These are phyloP conservation scores for Reticulitermes speratus DNA, from an alignment of 1,140 invertebrate genomes.

Conservation along the genomic window DNA sequence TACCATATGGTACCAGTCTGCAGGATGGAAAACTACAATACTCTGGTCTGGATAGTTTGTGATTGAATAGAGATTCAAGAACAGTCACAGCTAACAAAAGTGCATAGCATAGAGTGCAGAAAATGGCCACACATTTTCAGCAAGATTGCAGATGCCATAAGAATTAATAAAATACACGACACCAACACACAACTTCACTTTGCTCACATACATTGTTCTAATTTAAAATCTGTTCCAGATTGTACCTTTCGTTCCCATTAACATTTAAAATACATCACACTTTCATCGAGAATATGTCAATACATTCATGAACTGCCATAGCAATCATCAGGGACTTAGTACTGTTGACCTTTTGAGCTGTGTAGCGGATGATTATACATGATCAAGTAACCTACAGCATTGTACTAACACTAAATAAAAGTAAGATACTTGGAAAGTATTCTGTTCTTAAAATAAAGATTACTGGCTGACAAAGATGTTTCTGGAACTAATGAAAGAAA, in stretches of 20 bases:
- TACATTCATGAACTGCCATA: neutral
- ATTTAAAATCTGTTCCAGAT: slow-evolving; percentile 7
- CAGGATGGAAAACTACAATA: too few relatives aligned
- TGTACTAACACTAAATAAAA: neutral
- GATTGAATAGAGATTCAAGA: too few relatives aligned
- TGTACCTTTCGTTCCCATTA: neutral
- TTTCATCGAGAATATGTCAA: neutral
- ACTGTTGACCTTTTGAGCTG: neutral
- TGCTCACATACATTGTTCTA: neutral
- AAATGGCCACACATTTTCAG: too few relatives aligned
- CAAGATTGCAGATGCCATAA: too few relatives aligned
- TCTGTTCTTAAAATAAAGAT: too few relatives aligned
- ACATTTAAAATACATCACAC: neutral
- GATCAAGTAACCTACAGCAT: neutral
- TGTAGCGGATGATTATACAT: neutral
- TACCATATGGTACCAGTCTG: too few relatives aligned
- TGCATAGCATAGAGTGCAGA: too few relatives aligned
- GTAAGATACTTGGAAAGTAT: too few relatives aligned
- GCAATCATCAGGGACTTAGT: neutral
- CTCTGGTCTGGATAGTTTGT: too few relatives aligned
- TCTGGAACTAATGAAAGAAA: too few relatives aligned
- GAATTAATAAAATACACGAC: neutral
- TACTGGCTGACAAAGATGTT: too few relatives aligned
- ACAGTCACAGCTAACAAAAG: too few relatives aligned
- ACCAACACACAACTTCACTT: neutral